Conservation (phyloP, 2,797 vertebrate genomes). For the Phataginus tricuspis region DNA sequence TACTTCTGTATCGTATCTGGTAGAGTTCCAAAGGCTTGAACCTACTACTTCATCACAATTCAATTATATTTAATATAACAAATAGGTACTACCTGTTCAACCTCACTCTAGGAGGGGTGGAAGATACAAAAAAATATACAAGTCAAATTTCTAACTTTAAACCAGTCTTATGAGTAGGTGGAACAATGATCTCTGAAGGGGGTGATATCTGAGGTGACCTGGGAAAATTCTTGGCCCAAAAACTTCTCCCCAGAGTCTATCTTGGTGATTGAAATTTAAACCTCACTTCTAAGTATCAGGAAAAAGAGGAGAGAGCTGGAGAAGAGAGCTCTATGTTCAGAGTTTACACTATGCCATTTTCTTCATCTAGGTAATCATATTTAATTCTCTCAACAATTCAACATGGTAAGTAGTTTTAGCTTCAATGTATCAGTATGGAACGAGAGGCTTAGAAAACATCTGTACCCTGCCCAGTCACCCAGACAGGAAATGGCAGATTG, state of each 20-base stretch:
- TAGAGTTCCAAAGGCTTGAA: conserved; percentile 33
- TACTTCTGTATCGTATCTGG: conserved; percentile 30
- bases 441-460: conserved; percentile 19
- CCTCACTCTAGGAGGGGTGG: neutral
- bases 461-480: neutral
- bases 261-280: conserved; percentile 40
- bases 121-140: conserved; percentile 2
- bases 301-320: neutral
- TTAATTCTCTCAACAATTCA: conserved; percentile 25
- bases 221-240: neutral
- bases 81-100: neutral
- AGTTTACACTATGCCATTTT: neutral
- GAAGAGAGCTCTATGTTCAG: neutral
- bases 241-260: neutral
- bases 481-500: neutral
- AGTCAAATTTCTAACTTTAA: conserved; percentile 47
- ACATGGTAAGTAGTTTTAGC: conserved; percentile 11
- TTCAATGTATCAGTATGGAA: neutral
- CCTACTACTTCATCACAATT: conserved; percentile 7
- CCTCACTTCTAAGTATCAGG: conserved; percentile 26
- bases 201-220: conserved; percentile 26
- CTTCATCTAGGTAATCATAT: conserved; percentile 39
- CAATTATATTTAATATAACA: neutral
- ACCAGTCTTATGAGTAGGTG: neutral
- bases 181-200: neutral